Evolutionary conservation across 2,797 vertebrate species (phyloP), one percentile per base, ranked within the genome.

Genomic region (Galagoides demidoff): DNA sequence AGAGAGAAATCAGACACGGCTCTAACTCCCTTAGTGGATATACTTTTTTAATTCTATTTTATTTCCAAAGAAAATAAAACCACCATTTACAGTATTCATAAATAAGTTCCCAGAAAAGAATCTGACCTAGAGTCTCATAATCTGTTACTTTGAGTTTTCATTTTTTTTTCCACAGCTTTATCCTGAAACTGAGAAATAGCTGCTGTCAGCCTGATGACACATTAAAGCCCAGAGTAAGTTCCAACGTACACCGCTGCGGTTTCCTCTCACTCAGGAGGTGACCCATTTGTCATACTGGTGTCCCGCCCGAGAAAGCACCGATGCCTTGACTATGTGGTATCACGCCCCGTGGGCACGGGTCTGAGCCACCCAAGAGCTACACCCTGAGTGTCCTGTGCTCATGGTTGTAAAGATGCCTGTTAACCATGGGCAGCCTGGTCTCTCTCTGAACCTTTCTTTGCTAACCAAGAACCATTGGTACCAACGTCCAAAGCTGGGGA

Each of bases 271-370:
- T 49, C 12, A 5, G 31, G 8, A 12, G 1, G 25, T 13, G 55
- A 19, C 1, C 29, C 4, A 4, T 29, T 37, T 11, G 8, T 29
- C 70, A 19, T 22, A 19, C 17, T 0, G 29, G 19, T 0, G 0
- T 1, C 23, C 13, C 11, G 22, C 37, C 4, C 1, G 3, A 34
- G 14, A 0, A 0, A 1, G 7, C 2, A 3, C 37, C 1, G 2
- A 7, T 0, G 16, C 20, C 52, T 9, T 25, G 27, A 5, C 49
- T 12, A 1, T 22, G 10, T 7, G 49, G 31, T 0, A 0, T 7
- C 6, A 9, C 20, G 22, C 3, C 61, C 22, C 66, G 27, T 8
- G 31, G 13, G 3, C 17, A 19, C 3, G 6, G 2, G 37, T 29
- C 34, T 5, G 17, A 0, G 4, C 2, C 13, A 49, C 3, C 78